phyloP scores from a whole-genome alignment of 2,797 vertebrate species.

The Orientallactaga sibirica region DNA sequence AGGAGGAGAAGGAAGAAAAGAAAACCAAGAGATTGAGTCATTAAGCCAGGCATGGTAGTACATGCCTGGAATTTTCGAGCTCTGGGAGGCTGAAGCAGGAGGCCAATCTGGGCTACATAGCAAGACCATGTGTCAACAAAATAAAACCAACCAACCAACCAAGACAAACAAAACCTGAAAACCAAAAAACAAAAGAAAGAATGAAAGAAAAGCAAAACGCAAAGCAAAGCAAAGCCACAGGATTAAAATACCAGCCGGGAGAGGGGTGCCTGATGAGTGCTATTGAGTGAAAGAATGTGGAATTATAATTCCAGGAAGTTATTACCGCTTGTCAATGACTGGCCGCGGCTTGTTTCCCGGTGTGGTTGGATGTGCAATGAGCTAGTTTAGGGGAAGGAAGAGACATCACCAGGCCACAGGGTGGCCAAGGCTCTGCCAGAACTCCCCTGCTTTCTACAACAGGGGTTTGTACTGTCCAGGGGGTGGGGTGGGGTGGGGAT shows the following conservation, averaged over 20 bases:
- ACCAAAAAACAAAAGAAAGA: background rate
- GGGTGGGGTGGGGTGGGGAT: too few species aligned
- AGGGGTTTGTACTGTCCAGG: background rate
- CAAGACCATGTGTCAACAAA: background rate
- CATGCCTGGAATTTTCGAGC: background rate
- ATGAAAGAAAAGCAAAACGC: background rate
- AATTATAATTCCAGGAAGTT: conserved; percentile 46
- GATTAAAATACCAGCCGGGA: conserved; percentile 60
- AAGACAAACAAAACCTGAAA: background rate
- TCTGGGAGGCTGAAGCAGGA: too few species aligned
- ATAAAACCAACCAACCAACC: background rate
- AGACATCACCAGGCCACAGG: background rate
- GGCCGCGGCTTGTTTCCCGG: background rate
- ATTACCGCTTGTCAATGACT: background rate
- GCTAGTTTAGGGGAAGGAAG: background rate
- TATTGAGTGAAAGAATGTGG: background rate
- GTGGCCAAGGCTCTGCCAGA: background rate
- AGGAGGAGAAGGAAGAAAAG: too few species aligned
- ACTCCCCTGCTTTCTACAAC: background rate
- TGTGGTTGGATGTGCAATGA: too few species aligned
- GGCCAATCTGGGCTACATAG: background rate
- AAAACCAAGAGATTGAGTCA: too few species aligned
- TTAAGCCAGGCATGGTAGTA: too few species aligned
- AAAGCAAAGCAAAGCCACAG: background rate
- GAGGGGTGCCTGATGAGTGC: background rate